Conservation (phyloP, 2,113 vertebrate genomes). For the Scatophagus argus region DNA sequence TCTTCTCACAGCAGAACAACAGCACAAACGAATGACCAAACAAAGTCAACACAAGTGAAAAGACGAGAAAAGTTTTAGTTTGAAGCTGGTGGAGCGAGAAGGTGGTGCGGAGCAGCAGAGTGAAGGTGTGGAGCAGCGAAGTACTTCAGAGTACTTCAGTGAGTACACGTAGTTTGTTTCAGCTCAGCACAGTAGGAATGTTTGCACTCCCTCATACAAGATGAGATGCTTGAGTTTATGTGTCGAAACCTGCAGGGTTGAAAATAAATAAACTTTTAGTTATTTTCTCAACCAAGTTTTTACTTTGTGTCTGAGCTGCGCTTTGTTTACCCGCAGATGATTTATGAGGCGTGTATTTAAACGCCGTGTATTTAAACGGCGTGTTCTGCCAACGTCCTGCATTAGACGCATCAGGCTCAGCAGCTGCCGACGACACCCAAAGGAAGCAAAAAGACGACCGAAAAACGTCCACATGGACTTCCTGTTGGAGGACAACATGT, state of each 20-base stretch:
- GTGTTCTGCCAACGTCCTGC: neutral
- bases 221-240: neutral
- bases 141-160: neutral
- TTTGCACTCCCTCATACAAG: neutral
- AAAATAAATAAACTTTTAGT: neutral
- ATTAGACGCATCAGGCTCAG: neutral
- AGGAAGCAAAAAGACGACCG: neutral
- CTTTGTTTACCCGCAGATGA: constrained; percentile 7
- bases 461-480: neutral
- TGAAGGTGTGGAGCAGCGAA: constrained; percentile 32
- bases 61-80: neutral
- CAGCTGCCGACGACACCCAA: neutral
- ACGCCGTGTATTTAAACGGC: no score
- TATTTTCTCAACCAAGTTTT: neutral
- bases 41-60: neutral
- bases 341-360: neutral
- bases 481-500: neutral
- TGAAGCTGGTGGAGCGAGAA: neutral
- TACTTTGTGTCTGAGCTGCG: neutral
- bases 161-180: neutral
- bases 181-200: neutral
- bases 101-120: constrained; percentile 12
- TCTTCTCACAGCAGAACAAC: no score
- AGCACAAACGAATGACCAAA: neutral
- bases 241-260: neutral